These are phyloP conservation scores for Stenodera caucasica DNA, from an alignment of 2,888 invertebrate genomes.

Conservation along the genomic window DNA sequence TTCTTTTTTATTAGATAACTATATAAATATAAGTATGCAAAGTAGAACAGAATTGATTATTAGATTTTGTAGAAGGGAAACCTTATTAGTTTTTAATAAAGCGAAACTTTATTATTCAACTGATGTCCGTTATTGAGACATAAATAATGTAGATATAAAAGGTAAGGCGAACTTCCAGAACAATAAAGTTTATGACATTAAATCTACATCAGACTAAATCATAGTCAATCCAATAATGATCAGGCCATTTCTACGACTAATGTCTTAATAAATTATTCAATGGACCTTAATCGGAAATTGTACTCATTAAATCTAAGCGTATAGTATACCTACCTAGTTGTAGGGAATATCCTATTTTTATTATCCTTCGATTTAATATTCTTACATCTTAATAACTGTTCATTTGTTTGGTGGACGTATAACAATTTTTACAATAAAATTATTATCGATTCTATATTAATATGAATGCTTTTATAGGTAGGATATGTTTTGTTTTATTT, in stretches of 20 bases:
- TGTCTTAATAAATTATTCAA: conserved; percentile 36
- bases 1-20: no score
- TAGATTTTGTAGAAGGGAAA: conserved; percentile 24
- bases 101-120: conserved; percentile 36
- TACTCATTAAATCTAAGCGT: conserved; percentile 34
- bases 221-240: conserved; percentile 38
- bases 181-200: conserved; percentile 39
- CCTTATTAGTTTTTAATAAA: conserved; percentile 34
- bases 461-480: no score
- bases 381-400: conserved; percentile 11
- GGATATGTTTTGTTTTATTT: no score
- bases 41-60: conserved; percentile 31
- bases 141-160: conserved; percentile 34
- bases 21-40: neutral
- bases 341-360: neutral
- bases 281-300: conserved; percentile 32
- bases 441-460: conserved; percentile 19
- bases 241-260: conserved; percentile 34
- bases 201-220: conserved; percentile 42
- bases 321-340: neutral
- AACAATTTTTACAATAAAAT: neutral
- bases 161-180: conserved; percentile 34
- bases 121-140: conserved; percentile 32
- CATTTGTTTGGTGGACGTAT: neutral
- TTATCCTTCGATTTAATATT: neutral